These are phyloP conservation scores for Seriola rivoliana DNA, from an alignment of 2,113 vertebrate genomes.

Conservation along the genomic window DNA sequence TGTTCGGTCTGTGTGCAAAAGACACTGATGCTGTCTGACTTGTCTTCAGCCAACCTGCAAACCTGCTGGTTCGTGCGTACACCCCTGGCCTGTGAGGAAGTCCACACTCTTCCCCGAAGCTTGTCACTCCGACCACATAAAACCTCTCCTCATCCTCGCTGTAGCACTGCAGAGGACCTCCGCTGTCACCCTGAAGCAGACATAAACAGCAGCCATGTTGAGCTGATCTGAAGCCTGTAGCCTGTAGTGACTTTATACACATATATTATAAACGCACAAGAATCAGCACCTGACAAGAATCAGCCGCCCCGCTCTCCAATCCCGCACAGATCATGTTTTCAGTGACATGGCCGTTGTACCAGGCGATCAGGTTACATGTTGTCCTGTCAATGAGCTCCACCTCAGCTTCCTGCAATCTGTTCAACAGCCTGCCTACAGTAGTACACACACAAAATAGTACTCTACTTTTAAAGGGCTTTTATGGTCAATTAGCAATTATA, in stretches of 20 bases:
- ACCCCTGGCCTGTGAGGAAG: slow-evolving; percentile 80
- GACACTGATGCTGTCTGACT: slow-evolving; percentile 38
- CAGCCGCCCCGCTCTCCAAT: slow-evolving; percentile 47
- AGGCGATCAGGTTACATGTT: slow-evolving; percentile 70
- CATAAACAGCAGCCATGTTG: not conserved
- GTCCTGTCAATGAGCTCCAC: slow-evolving; percentile 67
- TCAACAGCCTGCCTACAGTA: slow-evolving; percentile 16
- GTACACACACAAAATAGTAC: not conserved
- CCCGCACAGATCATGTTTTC: slow-evolving; percentile 81
- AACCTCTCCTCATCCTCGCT: slow-evolving; percentile 72
- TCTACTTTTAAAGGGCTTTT: not conserved
- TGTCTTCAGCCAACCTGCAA: slow-evolving; percentile 57
- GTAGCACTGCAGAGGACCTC: slow-evolving; percentile 87
- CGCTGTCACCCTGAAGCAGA: slow-evolving; percentile 84
- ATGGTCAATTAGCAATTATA: too few relatives aligned
- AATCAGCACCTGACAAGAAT: slow-evolving; percentile 74
- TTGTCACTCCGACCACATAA: slow-evolving; percentile 84
- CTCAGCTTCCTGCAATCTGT: slow-evolving; percentile 73
- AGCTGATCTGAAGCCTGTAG: not conserved
- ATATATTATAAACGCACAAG: not conserved
- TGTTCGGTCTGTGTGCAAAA: not conserved
- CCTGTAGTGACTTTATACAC: not conserved
- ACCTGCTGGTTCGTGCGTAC: slow-evolving; percentile 80
- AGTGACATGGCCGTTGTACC: slow-evolving; percentile 62
- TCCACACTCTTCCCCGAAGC: slow-evolving; percentile 84